Evolutionary conservation across 2,113 vertebrate genomes (phyloP).

Genomic region (Anser cygnoides): DNA sequence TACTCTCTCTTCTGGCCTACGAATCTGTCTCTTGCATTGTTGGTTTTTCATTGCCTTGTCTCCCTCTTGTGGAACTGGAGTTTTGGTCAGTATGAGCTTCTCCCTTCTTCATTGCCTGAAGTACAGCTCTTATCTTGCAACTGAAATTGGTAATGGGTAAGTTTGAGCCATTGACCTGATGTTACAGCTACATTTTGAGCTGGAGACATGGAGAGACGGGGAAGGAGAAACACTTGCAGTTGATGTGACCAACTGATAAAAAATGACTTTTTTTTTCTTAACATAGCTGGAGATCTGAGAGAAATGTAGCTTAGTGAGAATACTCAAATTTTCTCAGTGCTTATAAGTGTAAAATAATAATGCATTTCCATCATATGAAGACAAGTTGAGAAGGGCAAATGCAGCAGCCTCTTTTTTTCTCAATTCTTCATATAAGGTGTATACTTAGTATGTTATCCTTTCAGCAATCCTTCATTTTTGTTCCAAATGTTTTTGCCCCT

Average conservation of each 20-base stretch:
- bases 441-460: conserved; percentile 59
- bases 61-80: neutral
- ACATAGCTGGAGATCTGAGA: neutral
- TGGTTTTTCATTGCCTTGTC: neutral
- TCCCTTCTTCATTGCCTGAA: neutral
- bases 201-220: fast-evolving
- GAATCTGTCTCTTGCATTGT: neutral
- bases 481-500: conserved; percentile 77
- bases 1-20: neutral
- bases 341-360: conserved; percentile 32
- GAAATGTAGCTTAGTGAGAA: conserved; percentile 29
- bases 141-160: neutral
- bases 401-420: conserved; percentile 61
- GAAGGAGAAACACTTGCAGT: neutral
- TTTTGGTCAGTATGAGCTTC: neutral
- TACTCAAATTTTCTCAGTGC: neutral
- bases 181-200: neutral
- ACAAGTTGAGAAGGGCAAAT: neutral
- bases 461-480: conserved; percentile 70
- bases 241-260: neutral
- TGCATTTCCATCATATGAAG: conserved; percentile 46
- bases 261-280: neutral
- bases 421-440: conserved; percentile 51
- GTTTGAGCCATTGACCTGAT: neutral
- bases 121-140: neutral